A percentile compares a stretch with the other conserved stretches of the same genome.
Conservation (phyloP, 2,113 vertebrate species). For the Cebus imitator region DNA sequence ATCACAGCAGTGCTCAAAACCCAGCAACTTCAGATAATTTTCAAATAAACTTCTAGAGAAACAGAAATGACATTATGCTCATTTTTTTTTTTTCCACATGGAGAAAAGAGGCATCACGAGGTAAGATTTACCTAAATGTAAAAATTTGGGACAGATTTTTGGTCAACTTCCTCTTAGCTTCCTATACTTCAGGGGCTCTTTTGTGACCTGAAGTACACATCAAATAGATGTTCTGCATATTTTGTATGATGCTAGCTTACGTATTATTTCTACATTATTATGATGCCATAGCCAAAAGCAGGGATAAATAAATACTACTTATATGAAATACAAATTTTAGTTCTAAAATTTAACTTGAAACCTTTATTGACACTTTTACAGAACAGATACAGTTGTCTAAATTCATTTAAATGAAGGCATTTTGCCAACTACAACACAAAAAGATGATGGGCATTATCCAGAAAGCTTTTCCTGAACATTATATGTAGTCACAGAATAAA, state of each 20-base stretch:
- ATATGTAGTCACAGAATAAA: neutral
- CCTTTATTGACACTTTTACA: neutral
- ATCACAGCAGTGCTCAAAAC: neutral
- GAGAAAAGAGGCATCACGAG: neutral
- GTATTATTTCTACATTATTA: neutral
- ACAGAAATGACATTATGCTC: neutral
- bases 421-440: neutral
- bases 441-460: neutral
- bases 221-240: neutral
- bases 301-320: neutral
- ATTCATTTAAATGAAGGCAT: slow-evolving; percentile 1
- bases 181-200: neutral
- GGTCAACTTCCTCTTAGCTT: neutral
- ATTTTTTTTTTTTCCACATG: neutral
- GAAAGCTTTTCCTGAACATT: slow-evolving; percentile 31
- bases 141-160: neutral
- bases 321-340: slow-evolving; percentile 13
- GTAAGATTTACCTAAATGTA: neutral
- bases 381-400: neutral
- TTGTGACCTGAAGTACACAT: neutral
- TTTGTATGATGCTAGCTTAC: neutral
- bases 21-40: neutral
- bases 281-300: neutral
- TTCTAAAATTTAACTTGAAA: neutral
- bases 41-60: neutral